Percentiles rank a stretch among this genome's conserved stretches.
Evolutionary conservation across 2,113 vertebrate genomes (phyloP).

Genomic region (Eclectus roratus): DNA sequence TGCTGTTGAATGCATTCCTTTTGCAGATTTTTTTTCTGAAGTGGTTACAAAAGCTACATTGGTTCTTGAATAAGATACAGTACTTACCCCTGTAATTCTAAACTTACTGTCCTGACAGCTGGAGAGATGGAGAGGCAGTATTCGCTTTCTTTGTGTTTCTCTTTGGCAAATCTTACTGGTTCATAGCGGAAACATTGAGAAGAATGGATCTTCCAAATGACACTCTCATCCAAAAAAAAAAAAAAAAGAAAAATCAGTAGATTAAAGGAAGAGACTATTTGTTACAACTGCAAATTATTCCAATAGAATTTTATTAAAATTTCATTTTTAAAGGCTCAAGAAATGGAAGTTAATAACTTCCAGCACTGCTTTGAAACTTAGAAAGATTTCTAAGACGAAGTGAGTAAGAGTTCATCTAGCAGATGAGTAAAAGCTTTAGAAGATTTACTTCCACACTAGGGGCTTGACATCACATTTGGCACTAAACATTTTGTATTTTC

Average conservation of each 20-base stretch:
- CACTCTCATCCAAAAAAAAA: background rate
- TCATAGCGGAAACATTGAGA: background rate
- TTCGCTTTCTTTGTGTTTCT: constrained; percentile 18
- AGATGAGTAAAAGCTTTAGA: background rate
- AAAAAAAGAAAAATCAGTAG: background rate
- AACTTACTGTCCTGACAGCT: constrained; percentile 17
- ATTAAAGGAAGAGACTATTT: background rate
- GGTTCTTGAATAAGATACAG: background rate
- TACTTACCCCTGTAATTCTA: background rate
- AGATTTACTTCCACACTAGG: background rate
- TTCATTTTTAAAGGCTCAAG: background rate
- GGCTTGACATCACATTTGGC: background rate
- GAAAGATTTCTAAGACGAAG: background rate
- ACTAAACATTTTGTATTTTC: background rate
- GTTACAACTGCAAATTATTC: background rate
- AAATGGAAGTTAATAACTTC: background rate
- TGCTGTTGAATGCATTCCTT: background rate
- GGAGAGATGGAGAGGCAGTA: background rate
- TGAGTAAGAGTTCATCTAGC: background rate
- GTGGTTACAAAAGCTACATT: background rate
- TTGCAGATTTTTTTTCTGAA: background rate
- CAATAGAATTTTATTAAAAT: background rate
- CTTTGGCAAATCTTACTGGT: background rate
- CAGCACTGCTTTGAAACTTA: background rate
- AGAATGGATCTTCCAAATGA: background rate